These are phyloP conservation scores for Platypus cylindrus DNA, from an alignment of 2,888 invertebrate genomes.

Conservation along the genomic window DNA sequence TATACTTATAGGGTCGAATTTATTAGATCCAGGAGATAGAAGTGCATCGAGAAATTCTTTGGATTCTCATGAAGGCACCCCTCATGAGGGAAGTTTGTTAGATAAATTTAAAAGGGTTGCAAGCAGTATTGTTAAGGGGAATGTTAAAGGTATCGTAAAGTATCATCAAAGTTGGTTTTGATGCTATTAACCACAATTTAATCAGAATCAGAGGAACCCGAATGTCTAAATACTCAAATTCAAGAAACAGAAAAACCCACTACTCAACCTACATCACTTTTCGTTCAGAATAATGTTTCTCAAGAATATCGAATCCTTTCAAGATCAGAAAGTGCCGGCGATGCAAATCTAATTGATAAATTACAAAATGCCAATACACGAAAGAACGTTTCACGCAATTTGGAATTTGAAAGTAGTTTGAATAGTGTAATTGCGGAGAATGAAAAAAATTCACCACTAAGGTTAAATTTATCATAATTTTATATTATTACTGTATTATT, in stretches of 20 bases:
- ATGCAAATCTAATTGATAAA: constrained; percentile 62
- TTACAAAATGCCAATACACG: constrained; percentile 42
- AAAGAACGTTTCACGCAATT: constrained; percentile 42
- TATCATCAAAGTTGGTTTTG: neutral
- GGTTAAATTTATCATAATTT: too few relatives aligned
- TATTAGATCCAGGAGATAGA: constrained; percentile 29
- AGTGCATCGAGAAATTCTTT: constrained; percentile 33
- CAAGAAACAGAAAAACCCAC: constrained; percentile 8
- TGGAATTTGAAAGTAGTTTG: constrained; percentile 42
- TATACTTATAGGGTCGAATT: constrained; percentile 22
- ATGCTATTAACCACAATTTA: neutral
- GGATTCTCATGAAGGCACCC: constrained; percentile 33
- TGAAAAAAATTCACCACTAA: constrained; percentile 40
- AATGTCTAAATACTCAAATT: constrained; percentile 11
- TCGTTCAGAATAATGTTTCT: constrained; percentile 41
- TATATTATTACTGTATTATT: too few relatives aligned
- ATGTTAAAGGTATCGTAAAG: constrained; percentile 10
- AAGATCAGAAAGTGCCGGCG: constrained; percentile 65
- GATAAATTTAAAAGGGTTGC: constrained; percentile 43
- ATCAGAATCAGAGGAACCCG: constrained; percentile 10
- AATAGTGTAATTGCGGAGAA: constrained; percentile 26
- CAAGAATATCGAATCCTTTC: constrained; percentile 46
- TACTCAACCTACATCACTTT: constrained; percentile 5
- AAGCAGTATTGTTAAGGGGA: constrained; percentile 49
- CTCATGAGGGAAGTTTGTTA: constrained; percentile 34